Evolutionary conservation across 2,888 invertebrate species (phyloP).

Genomic region (Cantharis nigra): DNA sequence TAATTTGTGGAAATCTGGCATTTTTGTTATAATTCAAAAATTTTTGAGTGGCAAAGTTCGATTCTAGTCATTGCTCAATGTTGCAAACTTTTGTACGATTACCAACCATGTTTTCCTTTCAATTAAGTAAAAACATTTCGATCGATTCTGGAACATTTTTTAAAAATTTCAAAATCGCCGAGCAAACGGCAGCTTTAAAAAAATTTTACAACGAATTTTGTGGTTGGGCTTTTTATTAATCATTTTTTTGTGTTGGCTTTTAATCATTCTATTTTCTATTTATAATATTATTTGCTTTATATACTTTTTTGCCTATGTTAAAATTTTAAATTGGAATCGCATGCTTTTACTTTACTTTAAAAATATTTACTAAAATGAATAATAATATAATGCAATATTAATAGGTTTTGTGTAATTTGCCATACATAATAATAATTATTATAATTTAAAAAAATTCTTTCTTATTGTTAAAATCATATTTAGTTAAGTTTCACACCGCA

Average conservation of each 20-base stretch:
- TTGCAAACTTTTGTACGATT: neutral
- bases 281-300: neutral
- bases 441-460: neutral
- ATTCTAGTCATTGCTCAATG: neutral
- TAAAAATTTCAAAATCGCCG: neutral
- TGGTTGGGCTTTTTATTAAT: neutral
- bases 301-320: neutral
- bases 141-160: neutral
- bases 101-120: neutral
- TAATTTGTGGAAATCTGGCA: neutral
- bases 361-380: neutral
- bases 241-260: neutral
- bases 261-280: neutral
- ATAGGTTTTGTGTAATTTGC: neutral
- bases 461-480: neutral
- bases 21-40: neutral
- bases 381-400: neutral
- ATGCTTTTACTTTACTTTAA: neutral
- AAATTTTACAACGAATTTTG: neutral
- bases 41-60: neutral
- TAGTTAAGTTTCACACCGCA: constrained; percentile 2
- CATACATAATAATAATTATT: neutral
- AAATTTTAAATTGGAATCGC: neutral
- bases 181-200: neutral
- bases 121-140: neutral